Percentiles rank a stretch among this genome's conserved stretches.
Evolutionary conservation across 1,140 invertebrate genomes (phyloP).

Genomic region (Dendrolimus punctatus): DNA sequence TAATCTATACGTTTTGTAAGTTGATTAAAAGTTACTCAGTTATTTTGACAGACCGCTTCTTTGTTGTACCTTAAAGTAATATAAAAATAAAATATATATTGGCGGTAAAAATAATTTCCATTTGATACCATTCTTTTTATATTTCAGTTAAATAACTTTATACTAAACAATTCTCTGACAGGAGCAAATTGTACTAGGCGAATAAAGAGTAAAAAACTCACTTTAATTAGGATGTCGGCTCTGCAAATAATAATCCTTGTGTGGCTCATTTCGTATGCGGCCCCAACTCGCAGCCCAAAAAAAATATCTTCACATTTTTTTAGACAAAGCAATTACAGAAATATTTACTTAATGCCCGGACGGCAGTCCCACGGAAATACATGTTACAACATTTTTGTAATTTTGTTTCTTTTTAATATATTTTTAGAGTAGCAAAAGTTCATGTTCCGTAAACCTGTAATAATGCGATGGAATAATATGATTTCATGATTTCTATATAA

Average conservation of each 20-base stretch:
- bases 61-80: too few species aligned
- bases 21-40: too few species aligned
- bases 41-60: too few species aligned
- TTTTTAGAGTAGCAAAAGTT: neutral
- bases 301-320: slow-evolving; percentile 48
- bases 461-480: too few species aligned
- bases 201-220: slow-evolving; percentile 46
- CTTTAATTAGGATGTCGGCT: slow-evolving; percentile 60
- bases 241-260: slow-evolving; percentile 54
- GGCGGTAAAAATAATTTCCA: too few species aligned
- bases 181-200: slow-evolving; percentile 29
- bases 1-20: too few species aligned
- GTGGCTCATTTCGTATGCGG: slow-evolving; percentile 53
- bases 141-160: slow-evolving; percentile 24
- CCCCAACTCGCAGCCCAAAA: slow-evolving; percentile 33
- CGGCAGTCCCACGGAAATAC: slow-evolving; percentile 21
- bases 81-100: too few species aligned
- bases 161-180: slow-evolving; percentile 32
- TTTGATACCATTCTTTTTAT: slow-evolving; percentile 15
- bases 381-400: slow-evolving; percentile 23
- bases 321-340: slow-evolving; percentile 54
- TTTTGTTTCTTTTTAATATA: slow-evolving; percentile 5
- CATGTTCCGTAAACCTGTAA: neutral
- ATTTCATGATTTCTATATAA: too few species aligned
- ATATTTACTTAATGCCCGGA: slow-evolving; percentile 43